Evolutionary conservation across 2,113 vertebrate species (phyloP), one percentile per base, ranked within the genome.

Genomic region (Pygoscelis antarcticus): DNA sequence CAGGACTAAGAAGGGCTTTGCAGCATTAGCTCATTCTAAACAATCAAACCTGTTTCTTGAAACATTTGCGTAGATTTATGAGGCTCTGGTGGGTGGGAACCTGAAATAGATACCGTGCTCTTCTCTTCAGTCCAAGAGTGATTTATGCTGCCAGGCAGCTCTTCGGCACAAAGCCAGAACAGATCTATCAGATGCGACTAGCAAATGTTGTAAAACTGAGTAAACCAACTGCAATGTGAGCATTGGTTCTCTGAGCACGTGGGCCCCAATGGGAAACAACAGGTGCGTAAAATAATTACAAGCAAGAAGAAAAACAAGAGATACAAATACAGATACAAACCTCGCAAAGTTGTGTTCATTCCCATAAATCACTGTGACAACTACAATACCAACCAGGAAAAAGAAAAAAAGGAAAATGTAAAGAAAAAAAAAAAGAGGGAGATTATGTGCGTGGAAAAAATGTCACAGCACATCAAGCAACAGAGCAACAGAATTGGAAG

Each of bases 141-240:
- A 97, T 97, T 98, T 97, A 95, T 77, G 93, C 64, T 80, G 87
- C 85, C 82, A 89, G 89, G 87, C 94, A 98, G 90, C 51, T 91
- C 77, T 57, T 52, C 1, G 93, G 94, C 93, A 90, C 10, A 1
- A 60, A 75, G 93, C 92, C 94, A 97, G 87, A 89, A 77, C 9
- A 89, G 76, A 96, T 89, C 84, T 76, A 65, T 95, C 90, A 91
- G 92, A 94, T 75, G 65, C 0, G 2, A 93, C 64, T 93, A 94
- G 93, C 87, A 96, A 96, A 95, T 71, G 93, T 17, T 88, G 93
- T 91, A 89, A 87, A 94, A 87, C 30, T 29, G 58, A 91, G 66
- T 29, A 93, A 97, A 97, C 79, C 54, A 85, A 97, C 61, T 80
- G 79, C 92, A 94, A 42, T 0, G 1, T 34, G 89, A 89, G 54